Conservation (phyloP, 2,797 vertebrate species). For the Sebastes steindachneri region DNA sequence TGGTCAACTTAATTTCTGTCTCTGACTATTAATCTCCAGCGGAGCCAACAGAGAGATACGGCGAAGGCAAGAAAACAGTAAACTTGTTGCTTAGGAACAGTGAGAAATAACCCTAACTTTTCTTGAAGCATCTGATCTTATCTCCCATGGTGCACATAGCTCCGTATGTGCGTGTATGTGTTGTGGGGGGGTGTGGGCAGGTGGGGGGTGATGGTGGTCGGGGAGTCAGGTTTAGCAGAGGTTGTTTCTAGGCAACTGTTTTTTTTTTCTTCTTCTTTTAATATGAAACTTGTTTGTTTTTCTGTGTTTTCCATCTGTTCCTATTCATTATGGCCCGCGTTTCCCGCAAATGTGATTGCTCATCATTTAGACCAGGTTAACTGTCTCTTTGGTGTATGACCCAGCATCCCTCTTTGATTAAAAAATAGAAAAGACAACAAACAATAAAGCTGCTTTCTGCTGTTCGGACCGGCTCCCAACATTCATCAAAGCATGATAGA, state of each 20-base stretch:
- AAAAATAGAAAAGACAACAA: background rate
- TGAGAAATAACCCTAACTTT: slow-evolving; percentile 79
- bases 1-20: slow-evolving; percentile 56
- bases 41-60: slow-evolving; percentile 41
- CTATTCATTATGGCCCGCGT: slow-evolving; percentile 54
- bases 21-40: slow-evolving; percentile 64
- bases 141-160: slow-evolving; percentile 66
- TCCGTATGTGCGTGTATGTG: slow-evolving; percentile 26
- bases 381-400: slow-evolving; percentile 2
- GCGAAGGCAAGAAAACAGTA: slow-evolving; percentile 59
- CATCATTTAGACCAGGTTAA: slow-evolving; percentile 42
- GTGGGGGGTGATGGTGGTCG: background rate
- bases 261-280: slow-evolving; percentile 25
- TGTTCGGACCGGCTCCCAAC: background rate
- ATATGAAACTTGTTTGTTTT: slow-evolving; percentile 66
- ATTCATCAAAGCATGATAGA: background rate
- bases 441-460: background rate
- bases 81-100: slow-evolving; percentile 83
- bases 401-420: background rate
- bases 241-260: slow-evolving; percentile 81
- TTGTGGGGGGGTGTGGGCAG: background rate
- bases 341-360: slow-evolving; percentile 11
- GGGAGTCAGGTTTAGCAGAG: slow-evolving; percentile 72
- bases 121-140: slow-evolving; percentile 76
- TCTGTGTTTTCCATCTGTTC: slow-evolving; percentile 40